Conservation (phyloP, 2,888 invertebrate species). For the Cryptus viduatorius region DNA sequence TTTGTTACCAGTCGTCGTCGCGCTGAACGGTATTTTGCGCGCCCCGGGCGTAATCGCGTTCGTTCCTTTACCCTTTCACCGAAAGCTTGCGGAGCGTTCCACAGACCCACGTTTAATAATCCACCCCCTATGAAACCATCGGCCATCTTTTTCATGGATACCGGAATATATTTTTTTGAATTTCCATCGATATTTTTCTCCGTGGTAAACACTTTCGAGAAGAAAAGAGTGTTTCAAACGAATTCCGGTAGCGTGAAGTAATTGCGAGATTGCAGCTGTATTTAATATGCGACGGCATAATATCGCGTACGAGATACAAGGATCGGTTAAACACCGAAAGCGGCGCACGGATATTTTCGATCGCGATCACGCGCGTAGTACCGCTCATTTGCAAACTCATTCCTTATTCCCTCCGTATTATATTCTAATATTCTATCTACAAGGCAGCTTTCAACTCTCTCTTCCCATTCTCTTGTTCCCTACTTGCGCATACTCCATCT, state of each 20-base stretch:
- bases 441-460: constrained; percentile 30
- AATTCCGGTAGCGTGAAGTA: not conserved
- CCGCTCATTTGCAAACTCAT: constrained; percentile 74
- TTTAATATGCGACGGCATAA: constrained; percentile 9
- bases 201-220: not conserved
- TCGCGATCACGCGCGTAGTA: constrained; percentile 62
- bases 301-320: not conserved
- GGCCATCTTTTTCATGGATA: not conserved
- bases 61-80: not conserved
- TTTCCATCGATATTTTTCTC: not conserved
- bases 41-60: constrained; percentile 25
- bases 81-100: not conserved
- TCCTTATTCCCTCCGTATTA: constrained; percentile 72
- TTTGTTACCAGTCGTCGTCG: constrained; percentile 47
- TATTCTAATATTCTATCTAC: constrained; percentile 42
- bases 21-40: constrained; percentile 28
- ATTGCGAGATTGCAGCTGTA: not conserved
- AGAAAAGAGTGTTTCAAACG: not conserved
- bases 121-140: not conserved
- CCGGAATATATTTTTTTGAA: not conserved
- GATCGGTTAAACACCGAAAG: constrained; percentile 25
- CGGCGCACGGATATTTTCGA: constrained; percentile 69
- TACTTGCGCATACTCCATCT: constrained; percentile 45
- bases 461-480: constrained; percentile 5
- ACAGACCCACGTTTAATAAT: not conserved